These are phyloP conservation scores for Lepidochitona cinerea DNA, from an alignment of 2,888 invertebrate genomes.

Conservation along the genomic window DNA sequence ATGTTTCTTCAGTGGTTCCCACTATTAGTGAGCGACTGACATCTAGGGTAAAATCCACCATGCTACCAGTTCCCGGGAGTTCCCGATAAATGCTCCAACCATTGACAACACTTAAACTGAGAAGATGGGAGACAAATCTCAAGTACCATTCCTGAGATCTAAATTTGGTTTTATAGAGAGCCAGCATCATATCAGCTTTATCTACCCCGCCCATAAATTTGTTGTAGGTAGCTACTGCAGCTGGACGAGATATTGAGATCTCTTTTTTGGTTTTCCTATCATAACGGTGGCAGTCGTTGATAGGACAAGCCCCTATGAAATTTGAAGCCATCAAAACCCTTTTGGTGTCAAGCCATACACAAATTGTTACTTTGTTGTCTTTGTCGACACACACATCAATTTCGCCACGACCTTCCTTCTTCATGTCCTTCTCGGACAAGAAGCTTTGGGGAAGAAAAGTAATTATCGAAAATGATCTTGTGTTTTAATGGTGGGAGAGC, in stretches of 20 bases:
- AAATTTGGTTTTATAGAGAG: slow-evolving; percentile 5
- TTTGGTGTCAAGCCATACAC: slow-evolving; percentile 12
- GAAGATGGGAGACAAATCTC: slow-evolving; percentile 5
- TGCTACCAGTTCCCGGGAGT: neutral
- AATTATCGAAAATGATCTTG: slow-evolving; percentile 27
- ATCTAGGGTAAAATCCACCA: neutral
- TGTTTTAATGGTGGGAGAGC: slow-evolving; percentile 20
- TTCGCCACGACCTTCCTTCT: neutral
- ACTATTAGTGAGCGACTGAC: neutral
- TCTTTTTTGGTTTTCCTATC: slow-evolving; percentile 10
- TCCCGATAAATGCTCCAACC: slow-evolving; percentile 10
- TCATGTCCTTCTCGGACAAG: neutral
- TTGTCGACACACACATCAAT: neutral
- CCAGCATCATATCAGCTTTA: slow-evolving; percentile 15
- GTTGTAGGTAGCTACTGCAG: slow-evolving; percentile 12
- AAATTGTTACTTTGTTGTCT: neutral
- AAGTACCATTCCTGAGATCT: slow-evolving; percentile 16
- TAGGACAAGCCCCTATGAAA: slow-evolving; percentile 9
- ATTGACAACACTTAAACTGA: slow-evolving; percentile 6
- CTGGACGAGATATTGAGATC: slow-evolving; percentile 6
- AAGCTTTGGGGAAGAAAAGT: neutral
- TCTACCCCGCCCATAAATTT: slow-evolving; percentile 20
- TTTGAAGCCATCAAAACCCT: slow-evolving; percentile 12
- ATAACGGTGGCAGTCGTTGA: slow-evolving; percentile 4
- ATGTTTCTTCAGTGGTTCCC: neutral